A percentile compares a stretch with the other conserved stretches of the same genome.
Conservation (phyloP, 2,113 vertebrate species). For the Brevimyrus niger region DNA sequence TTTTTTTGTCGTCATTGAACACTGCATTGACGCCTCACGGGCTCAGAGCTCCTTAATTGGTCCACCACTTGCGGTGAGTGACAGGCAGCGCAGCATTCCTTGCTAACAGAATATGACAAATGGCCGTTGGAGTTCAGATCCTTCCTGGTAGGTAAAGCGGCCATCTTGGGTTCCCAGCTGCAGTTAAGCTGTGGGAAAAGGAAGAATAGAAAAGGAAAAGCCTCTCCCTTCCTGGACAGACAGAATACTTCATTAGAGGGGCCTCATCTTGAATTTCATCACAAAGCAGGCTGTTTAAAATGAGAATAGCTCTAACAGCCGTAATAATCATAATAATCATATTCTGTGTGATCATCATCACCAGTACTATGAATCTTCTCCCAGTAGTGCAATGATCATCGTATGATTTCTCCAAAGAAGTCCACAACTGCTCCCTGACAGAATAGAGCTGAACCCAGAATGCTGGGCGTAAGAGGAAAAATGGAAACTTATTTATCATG, state of each 20-base stretch:
- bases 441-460: not conserved
- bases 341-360: not conserved
- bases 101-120: not conserved
- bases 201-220: not conserved
- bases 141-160: not conserved
- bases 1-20: not conserved
- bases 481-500: not conserved
- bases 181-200: not conserved
- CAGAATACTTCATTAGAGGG: not conserved
- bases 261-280: not conserved
- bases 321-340: not conserved
- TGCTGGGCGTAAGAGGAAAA: not conserved
- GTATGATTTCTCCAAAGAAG: not conserved
- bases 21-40: not conserved
- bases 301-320: slow-evolving; percentile 9
- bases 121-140: not conserved
- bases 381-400: not conserved
- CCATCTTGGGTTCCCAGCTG: not conserved
- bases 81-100: not conserved
- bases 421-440: not conserved
- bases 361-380: not conserved
- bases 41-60: not conserved
- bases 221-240: not conserved
- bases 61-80: not conserved
- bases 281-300: not conserved